Evolutionary conservation across 2,797 vertebrate genomes (phyloP), one percentile per base, ranked within the genome.

Genomic region (Gambelia wislizenii): DNA sequence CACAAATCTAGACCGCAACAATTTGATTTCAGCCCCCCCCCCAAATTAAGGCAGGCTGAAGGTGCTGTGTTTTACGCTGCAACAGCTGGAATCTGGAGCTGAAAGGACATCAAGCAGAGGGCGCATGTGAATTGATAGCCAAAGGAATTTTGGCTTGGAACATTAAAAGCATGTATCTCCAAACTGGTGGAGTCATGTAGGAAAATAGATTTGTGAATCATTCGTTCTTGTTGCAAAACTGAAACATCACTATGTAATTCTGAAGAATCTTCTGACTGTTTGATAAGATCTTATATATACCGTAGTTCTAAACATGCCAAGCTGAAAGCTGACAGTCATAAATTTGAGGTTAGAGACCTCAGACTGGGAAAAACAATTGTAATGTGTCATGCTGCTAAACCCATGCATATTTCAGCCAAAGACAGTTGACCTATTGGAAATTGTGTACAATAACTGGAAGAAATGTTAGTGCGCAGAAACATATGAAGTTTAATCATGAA

Each of bases 381-480:
- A 89, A 89, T 81, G 83, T 81, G 56, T 69, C 83, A 64, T 52
- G 67, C 83, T 89, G 88, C 52, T 89, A 85, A 85, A 88, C 64
- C 8, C 1, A 89, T 89, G 54, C 77, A 89, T 89, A 85, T 85
- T 85, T 85, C 76, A 89, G 25, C 61, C 18, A 56, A 89, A 80
- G 69, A 80, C 42, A 49, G 33, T 61, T 80, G 42, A 75, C 76
- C 76, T 81, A 8, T 39, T 61, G 42, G 42, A 81, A 85, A 61
- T 27, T 80, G 56, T 81, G 76, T 49, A 72, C 64, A 10, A 75
- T 49, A 85, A 69, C n/a, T 61, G 25, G 27, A 18, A 84, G 72
- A 83, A 77, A 67, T 47, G 18, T 75, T 76, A 84, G 44, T 33
- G 9, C 69, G 59, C n/a, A 56, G 39, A 77, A 78, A 42, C 39